Percentiles rank a stretch among this genome's conserved stretches.
phyloP scores from a whole-genome alignment of 2,113 vertebrate species.

The Mesembrinibis cayennensis region DNA sequence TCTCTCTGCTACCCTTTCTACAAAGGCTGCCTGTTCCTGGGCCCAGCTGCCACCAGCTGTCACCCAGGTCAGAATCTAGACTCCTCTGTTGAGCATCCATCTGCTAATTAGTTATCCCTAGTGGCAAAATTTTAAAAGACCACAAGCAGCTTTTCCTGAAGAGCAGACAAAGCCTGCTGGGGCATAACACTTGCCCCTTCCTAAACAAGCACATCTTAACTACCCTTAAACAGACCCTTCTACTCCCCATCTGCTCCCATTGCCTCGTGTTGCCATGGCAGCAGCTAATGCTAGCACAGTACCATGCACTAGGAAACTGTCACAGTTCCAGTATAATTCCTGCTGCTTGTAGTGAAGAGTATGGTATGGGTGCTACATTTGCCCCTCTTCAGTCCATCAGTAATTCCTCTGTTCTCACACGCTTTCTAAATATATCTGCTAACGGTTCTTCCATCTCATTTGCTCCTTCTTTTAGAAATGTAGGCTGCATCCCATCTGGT shows the following conservation, averaged over 20 bases:
- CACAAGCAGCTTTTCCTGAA: neutral
- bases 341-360: neutral
- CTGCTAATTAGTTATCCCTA: neutral
- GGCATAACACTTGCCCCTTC: neutral
- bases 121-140: neutral
- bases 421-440: neutral
- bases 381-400: neutral
- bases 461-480: conserved; percentile 1
- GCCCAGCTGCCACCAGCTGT: neutral
- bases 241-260: neutral
- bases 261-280: neutral
- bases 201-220: neutral
- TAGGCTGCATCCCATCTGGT: conserved; percentile 23
- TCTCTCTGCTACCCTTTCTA: neutral
- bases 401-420: neutral
- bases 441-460: neutral
- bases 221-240: neutral
- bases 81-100: neutral
- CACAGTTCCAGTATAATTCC: neutral
- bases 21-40: neutral
- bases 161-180: neutral
- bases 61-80: neutral
- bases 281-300: neutral
- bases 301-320: neutral
- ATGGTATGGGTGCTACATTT: neutral